Conservation (phyloP, 2,888 invertebrate species). For the Sussaba pulchella region DNA sequence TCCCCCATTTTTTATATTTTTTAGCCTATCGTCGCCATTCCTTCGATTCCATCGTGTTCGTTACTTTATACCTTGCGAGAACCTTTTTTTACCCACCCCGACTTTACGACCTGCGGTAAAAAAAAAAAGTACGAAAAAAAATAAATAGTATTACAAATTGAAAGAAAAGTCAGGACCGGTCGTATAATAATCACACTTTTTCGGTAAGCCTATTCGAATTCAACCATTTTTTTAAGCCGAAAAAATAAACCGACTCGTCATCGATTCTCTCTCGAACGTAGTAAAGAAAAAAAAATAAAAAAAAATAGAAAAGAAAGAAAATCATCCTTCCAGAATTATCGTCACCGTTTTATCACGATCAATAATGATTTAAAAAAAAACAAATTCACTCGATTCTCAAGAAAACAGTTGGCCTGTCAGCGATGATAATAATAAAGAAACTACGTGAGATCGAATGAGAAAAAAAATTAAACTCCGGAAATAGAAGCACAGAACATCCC, state of each 20-base stretch:
- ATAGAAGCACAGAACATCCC: conserved; percentile 47
- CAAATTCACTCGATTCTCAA: too few species aligned
- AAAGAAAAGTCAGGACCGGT: conserved; percentile 8
- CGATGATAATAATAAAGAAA: not conserved
- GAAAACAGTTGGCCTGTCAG: too few species aligned
- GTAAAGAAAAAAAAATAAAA: not conserved
- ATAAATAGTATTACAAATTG: conserved; percentile 5
- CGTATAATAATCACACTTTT: conserved; percentile 20
- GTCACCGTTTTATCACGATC: too few species aligned
- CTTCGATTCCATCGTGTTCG: not conserved
- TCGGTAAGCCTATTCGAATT: not conserved
- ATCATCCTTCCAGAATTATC: not conserved
- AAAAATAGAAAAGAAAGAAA: not conserved
- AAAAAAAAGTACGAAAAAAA: not conserved
- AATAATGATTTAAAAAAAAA: too few species aligned
- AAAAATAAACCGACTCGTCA: not conserved
- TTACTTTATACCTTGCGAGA: not conserved
- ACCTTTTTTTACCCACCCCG: conserved; percentile 8
- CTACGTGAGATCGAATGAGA: not conserved
- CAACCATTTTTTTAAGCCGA: not conserved
- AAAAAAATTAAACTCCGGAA: conserved; percentile 52
- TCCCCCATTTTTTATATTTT: not conserved
- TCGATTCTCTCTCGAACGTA: too few species aligned
- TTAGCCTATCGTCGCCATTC: not conserved
- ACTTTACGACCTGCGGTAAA: conserved; percentile 22